Percentiles rank a stretch among this genome's conserved stretches.
These are phyloP conservation scores for Myiozetetes cayanensis DNA, from an alignment of 2,113 vertebrate species.

Conservation along the genomic window DNA sequence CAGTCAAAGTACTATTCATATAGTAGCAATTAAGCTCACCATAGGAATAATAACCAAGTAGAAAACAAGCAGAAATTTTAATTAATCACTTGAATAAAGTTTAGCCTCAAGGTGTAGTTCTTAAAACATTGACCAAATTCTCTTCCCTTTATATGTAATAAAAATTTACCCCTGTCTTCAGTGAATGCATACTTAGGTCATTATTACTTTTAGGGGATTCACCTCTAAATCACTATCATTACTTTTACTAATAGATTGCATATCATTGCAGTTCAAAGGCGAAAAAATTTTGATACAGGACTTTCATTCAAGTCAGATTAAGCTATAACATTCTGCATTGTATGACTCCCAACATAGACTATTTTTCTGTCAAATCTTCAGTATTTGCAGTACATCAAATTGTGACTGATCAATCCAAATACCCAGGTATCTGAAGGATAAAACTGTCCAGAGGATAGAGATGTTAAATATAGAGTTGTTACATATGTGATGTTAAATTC, in stretches of 20 bases:
- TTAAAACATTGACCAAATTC: neutral
- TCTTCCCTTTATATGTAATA: neutral
- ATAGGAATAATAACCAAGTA: slow-evolving; percentile 23
- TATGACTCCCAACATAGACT: neutral
- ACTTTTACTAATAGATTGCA: neutral
- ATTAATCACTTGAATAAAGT: neutral
- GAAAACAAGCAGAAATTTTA: slow-evolving; percentile 24
- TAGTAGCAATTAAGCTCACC: slow-evolving; percentile 28
- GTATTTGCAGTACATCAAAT: neutral
- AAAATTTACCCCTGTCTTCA: neutral
- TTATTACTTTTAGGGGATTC: neutral
- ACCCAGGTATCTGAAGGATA: neutral
- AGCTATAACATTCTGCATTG: neutral
- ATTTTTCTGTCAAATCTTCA: neutral
- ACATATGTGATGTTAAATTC: neutral
- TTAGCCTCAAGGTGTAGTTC: neutral
- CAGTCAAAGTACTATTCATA: neutral
- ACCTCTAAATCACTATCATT: neutral
- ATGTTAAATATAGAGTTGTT: neutral
- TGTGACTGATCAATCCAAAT: neutral
- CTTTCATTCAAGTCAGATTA: neutral
- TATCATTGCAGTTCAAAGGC: neutral
- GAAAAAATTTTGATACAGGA: neutral
- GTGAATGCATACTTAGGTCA: neutral
- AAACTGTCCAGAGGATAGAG: neutral